Conservation (phyloP, 2,113 vertebrate species). For the Riparia riparia region DNA sequence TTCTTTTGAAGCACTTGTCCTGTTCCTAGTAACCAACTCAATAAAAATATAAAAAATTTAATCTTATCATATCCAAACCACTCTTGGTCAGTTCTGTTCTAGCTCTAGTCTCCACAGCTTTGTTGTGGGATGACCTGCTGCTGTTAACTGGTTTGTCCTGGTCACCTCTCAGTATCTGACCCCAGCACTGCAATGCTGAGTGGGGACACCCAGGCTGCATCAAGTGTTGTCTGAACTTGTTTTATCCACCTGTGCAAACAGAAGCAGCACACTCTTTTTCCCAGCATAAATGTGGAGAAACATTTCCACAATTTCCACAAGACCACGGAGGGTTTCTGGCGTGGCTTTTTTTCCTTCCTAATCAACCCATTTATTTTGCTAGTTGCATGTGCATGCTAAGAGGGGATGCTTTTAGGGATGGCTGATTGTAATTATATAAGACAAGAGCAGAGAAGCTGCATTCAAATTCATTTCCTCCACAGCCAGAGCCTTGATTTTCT, state of each 20-base stretch:
- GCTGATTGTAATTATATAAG: slow-evolving; percentile 49
- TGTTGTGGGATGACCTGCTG: neutral
- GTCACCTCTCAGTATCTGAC: neutral
- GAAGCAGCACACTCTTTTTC: neutral
- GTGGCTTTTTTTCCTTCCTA: neutral
- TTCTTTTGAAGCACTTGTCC: neutral
- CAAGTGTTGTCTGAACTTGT: neutral
- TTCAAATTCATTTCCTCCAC: slow-evolving; percentile 26
- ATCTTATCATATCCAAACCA: neutral
- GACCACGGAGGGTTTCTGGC: neutral
- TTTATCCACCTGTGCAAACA: neutral
- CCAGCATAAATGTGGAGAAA: neutral
- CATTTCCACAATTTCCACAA: neutral
- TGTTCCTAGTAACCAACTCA: neutral
- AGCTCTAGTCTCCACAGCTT: neutral
- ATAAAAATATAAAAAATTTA: neutral
- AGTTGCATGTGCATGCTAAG: neutral
- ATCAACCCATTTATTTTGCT: slow-evolving; percentile 1
- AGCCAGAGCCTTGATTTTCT: slow-evolving; percentile 45
- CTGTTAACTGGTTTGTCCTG: neutral
- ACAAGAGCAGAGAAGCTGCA: slow-evolving; percentile 39
- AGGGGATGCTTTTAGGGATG: slow-evolving; percentile 39
- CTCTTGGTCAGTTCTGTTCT: neutral
- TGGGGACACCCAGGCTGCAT: neutral
- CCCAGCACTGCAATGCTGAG: neutral